Evolutionary conservation across 2,888 invertebrate genomes (phyloP), one percentile per base, ranked within the genome.

Genomic region (Spicauda simplicius): DNA sequence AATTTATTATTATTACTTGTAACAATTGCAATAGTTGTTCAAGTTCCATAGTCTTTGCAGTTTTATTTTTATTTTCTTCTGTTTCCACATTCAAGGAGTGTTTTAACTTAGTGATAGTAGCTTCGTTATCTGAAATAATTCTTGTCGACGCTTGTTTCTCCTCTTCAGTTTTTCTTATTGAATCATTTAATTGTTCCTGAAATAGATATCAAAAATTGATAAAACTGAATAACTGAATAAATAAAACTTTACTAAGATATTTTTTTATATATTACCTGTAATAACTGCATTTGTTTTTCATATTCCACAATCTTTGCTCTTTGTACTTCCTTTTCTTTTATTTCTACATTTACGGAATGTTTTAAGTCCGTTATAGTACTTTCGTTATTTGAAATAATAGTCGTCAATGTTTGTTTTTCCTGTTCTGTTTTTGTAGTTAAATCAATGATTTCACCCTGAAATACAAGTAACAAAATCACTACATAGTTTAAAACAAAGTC

Each of bases 141-240:
- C 10, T 18, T 2, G 18, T 10, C 8, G 10, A 18, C 10, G 19
- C 41, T 45, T 58, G 20, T 58, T 41, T 41, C 20, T 20, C 20
- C 20, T 58, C 45, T 58, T 58, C 45, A 41, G 45, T 8, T 74
- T 77, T 85, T 14, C 20, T 41, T 20, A 8, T 45, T 20, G 14
- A 12, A 6, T 58, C 45, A 45, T 20, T 19, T 14, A 76, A 55
- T 74, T 86, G 81, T 8, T 80, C 83, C 86, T 88, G 55, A 71
- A 64, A 77, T 14, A 18, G 6, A 18, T 2, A n/a, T 2, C 1
- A 8, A 50, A 50, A 50, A 11, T n/a, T 19, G 2, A 4, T 25
- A 25, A 4, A 25, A 25, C 25, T 8, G n/a, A n/a, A n/a, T n/a
- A n/a, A n/a, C n/a, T n/a, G n/a, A n/a, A n/a, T n/a, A n/a, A n/a